Base-by-base conservation (phyloP, 2,888 invertebrate species). In the Quadriops clusia region DNA sequence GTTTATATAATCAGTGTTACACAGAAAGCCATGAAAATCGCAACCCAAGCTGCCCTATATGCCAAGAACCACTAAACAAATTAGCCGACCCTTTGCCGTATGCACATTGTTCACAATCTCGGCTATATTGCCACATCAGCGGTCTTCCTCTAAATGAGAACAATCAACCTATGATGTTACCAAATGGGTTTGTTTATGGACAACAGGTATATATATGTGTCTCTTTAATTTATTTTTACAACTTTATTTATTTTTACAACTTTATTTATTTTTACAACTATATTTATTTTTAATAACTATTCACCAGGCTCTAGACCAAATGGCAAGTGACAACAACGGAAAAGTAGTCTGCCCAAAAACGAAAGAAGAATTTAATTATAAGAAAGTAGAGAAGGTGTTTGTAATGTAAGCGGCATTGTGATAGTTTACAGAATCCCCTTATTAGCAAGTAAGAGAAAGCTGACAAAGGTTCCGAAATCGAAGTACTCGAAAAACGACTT, bases 151-250 rank as follows among this genome's bases (percentile, higher is more conserved):
- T 98, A 50, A 94, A 98, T 65, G 95, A 97, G 58, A 85, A 97
- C 63, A 95, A 97, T 67, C 90, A 89, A 46, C 95, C 95, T 7
- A 86, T 97, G 82, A 91, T 94, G 79, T 71, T 99, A 63, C 98
- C 98, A 38, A 97, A 97, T 65, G 97, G 97, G 32, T 85, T 90
- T 63, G 93, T 98, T 35, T 97, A 93, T 54, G 91, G 91, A 6
- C 86, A 90, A 64, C 75, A 84, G 72, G 85, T 84, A 48, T 59
- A 46, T 42, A n/a, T 6, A 15, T 2, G 9, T 32, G 9, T 9
- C 5, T 5, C 2, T n/a, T 7, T 4, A 22, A 25, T n/a, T 13
- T 24, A 11, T 18, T 21, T 7, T 26, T 5, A 3, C 17, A 33
- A 33, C 30, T 20, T 9, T 26, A 4, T 14, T 14, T 25, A 9